A percentile compares a stretch with the other conserved stretches of the same genome.
These are phyloP conservation scores for Prietella phreatophila DNA, from an alignment of 2,113 vertebrate species.

Conservation along the genomic window DNA sequence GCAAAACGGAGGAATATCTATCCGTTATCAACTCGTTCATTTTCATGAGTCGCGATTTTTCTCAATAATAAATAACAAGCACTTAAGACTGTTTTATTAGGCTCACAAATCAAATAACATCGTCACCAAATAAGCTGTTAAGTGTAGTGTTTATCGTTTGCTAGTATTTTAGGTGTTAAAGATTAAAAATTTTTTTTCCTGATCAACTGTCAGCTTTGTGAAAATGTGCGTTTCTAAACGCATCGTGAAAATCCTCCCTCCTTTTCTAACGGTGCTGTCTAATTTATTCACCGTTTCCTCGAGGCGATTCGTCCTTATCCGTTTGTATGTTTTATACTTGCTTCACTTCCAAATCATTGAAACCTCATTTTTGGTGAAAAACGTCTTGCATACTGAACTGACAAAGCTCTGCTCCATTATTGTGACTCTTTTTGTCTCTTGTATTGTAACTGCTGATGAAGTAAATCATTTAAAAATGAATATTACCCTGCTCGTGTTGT, in stretches of 20 bases:
- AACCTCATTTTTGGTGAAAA: not conserved
- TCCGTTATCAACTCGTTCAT: not conserved
- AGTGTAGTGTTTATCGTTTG: not conserved
- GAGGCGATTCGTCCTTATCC: not conserved
- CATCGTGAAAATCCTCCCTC: not conserved
- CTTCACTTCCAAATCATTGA: not conserved
- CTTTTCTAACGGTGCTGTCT: constrained; percentile 2
- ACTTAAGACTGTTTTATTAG: not conserved
- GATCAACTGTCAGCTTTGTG: not conserved
- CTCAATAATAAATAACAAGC: not conserved
- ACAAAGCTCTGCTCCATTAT: not conserved
- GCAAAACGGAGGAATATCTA: not conserved
- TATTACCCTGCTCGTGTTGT: not conserved
- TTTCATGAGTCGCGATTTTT: not conserved
- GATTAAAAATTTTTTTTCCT: not conserved
- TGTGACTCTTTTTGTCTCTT: not conserved
- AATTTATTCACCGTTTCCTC: not conserved
- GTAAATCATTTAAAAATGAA: not conserved
- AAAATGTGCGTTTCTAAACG: not conserved
- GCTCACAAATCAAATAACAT: not conserved
- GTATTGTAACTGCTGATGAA: not conserved
- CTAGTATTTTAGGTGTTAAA: not conserved
- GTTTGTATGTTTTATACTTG: constrained; percentile 15
- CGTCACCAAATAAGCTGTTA: not conserved
- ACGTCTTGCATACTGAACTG: not conserved